Conservation (phyloP, 2,888 invertebrate species). For the Cryptocheilus praepositus region DNA sequence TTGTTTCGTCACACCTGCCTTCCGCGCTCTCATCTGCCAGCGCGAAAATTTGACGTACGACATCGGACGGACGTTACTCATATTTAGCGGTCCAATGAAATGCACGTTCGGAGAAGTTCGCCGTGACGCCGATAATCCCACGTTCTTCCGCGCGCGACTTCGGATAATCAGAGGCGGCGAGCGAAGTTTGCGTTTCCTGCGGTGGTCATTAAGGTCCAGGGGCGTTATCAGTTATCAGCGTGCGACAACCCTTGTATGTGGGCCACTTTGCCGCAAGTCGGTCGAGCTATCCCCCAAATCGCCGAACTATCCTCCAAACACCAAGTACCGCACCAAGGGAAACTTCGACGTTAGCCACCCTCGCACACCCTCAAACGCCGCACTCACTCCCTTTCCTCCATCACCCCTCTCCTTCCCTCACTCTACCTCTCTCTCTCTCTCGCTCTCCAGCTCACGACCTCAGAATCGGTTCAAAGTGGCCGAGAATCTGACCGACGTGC, state of each 20-base stretch:
- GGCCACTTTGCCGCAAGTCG: conserved; percentile 59
- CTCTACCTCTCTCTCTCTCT: conserved; percentile 17
- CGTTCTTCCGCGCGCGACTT: conserved; percentile 15
- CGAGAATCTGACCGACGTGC: conserved; percentile 68
- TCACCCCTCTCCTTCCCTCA: conserved; percentile 17
- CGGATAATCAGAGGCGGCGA: conserved; percentile 32
- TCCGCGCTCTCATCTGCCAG: no score
- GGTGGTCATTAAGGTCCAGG: conserved; percentile 33
- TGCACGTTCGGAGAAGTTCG: neutral
- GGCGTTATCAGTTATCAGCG: conserved; percentile 39
- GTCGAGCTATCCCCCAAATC: conserved; percentile 60
- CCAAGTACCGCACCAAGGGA: conserved; percentile 63
- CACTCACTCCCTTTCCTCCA: no score
- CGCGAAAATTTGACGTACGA: no score
- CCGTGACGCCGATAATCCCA: conserved; percentile 3
- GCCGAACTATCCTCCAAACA: conserved; percentile 66
- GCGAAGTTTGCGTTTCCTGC: conserved; percentile 36
- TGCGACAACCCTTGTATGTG: conserved; percentile 39
- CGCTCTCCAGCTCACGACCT: conserved; percentile 41
- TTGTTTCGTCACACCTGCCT: no score
- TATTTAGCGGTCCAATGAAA: no score
- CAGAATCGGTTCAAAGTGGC: conserved; percentile 66
- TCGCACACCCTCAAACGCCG: conserved; percentile 45
- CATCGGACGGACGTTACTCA: no score
- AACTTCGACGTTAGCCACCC: conserved; percentile 57